A percentile compares a stretch with the other conserved stretches of the same genome.
phyloP scores from a whole-genome alignment of 1,140 invertebrate species.

The Aphaenogaster rudis region DNA sequence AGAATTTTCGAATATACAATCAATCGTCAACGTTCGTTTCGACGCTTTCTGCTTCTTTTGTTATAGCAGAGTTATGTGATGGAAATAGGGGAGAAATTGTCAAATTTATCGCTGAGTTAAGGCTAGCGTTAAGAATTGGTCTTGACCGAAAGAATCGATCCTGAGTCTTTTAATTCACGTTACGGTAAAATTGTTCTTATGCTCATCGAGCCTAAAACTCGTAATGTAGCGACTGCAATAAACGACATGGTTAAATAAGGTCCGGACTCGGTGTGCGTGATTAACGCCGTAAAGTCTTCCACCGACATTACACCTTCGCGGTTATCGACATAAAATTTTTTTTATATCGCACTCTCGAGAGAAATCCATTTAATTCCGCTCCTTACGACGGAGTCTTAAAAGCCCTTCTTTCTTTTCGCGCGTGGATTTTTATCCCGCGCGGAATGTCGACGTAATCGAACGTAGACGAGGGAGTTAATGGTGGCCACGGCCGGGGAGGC shows the following conservation, averaged over 20 bases:
- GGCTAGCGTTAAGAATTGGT: neutral
- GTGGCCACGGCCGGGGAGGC: constrained; percentile 57
- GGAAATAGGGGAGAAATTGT: neutral
- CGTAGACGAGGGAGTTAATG: constrained; percentile 74
- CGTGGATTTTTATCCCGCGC: constrained; percentile 68
- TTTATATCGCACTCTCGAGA: constrained; percentile 9
- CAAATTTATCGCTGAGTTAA: neutral
- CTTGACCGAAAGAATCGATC: neutral
- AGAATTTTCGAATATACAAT: neutral
- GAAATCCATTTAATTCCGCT: constrained; percentile 66
- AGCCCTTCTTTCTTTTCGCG: neutral
- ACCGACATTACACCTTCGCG: constrained; percentile 13
- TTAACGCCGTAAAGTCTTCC: constrained; percentile 17
- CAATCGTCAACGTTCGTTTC: neutral
- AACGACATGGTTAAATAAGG: constrained; percentile 12
- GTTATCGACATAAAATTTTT: constrained; percentile 50
- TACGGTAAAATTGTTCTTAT: neutral
- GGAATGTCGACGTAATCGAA: constrained; percentile 73
- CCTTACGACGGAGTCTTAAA: constrained; percentile 22
- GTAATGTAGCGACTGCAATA: constrained; percentile 4
- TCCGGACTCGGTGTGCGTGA: neutral
- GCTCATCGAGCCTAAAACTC: constrained; percentile 9
- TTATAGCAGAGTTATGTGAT: neutral
- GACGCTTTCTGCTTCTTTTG: neutral
- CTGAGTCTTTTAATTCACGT: neutral